A percentile compares a stretch with the other conserved stretches of the same genome.
These are phyloP conservation scores for Seriola rivoliana DNA, from an alignment of 2,113 vertebrate genomes.

Conservation along the genomic window DNA sequence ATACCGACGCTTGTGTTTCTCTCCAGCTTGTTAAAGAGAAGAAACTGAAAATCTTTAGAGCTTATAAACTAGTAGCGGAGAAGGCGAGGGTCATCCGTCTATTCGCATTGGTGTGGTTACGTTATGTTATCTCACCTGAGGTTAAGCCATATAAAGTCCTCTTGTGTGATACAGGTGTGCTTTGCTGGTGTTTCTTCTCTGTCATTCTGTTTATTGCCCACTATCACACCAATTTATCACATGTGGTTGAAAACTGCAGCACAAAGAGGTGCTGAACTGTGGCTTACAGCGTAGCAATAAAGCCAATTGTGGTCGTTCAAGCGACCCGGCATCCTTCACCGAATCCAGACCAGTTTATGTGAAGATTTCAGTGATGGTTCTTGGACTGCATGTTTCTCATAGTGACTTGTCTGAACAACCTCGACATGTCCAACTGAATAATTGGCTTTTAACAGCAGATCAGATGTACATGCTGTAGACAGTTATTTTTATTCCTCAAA, in stretches of 20 bases:
- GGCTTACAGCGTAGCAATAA: slow-evolving; percentile 22
- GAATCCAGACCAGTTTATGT: slow-evolving; percentile 5
- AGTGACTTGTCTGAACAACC: slow-evolving; percentile 22
- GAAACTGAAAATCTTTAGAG: slow-evolving; percentile 28
- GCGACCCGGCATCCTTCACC: slow-evolving; percentile 16
- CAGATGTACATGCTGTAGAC: slow-evolving; percentile 50
- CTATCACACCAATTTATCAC: slow-evolving; percentile 30
- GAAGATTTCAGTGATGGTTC: not conserved
- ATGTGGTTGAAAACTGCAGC: slow-evolving; percentile 19
- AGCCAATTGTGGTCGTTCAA: slow-evolving; percentile 32
- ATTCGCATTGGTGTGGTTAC: slow-evolving; percentile 21
- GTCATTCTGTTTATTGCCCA: slow-evolving; percentile 45
- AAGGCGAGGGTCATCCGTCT: slow-evolving; percentile 16
- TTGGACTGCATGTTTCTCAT: slow-evolving; percentile 9
- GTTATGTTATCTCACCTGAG: slow-evolving; percentile 30
- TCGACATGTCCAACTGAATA: slow-evolving; percentile 56
- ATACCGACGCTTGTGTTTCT: slow-evolving; percentile 17
- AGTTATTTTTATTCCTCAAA: slow-evolving; percentile 63
- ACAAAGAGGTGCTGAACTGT: slow-evolving; percentile 27
- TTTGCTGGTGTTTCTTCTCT: not conserved
- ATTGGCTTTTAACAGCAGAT: slow-evolving; percentile 58
- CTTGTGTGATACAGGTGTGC: slow-evolving; percentile 37
- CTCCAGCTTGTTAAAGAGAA: slow-evolving; percentile 48
- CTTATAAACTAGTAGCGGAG: slow-evolving; percentile 16
- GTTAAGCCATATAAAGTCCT: slow-evolving; percentile 3